Evolutionary conservation across 1,140 invertebrate species (phyloP), one percentile per base, ranked within the genome.

Genomic region (Hycleus phaleratus): DNA sequence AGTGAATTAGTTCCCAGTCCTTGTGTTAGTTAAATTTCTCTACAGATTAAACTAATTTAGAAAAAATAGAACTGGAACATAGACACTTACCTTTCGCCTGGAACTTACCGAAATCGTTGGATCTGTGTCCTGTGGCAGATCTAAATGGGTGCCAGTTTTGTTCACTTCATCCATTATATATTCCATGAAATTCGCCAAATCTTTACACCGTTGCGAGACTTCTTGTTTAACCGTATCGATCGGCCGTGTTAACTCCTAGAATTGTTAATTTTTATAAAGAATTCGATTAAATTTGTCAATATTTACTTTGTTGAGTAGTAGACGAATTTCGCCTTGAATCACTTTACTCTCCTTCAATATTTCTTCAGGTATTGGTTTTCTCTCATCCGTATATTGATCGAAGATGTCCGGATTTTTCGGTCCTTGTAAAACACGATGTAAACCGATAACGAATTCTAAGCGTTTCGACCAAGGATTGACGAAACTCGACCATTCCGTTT

Each of bases 401-500:
- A 91, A 91, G 0, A 92, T 83, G 66, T 92, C 80, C 0, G 85
- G 83, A 74, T 88, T 82, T 4, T 63, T 47, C 10, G 87, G 88
- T 8, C 87, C 87, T 81, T 88, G 87, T 52, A 93, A 69, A 3
- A 97, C 84, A 51, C 83, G 78, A 78, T 97, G 92, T 67, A 93
- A 85, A 56, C 90, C 92, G 66, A 91, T 87, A 47, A 97, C 85
- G 77, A 95, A 94, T 69, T 97, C 94, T 49, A 97, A 76, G 74
- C 89, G 88, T 68, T 82, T 82, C 1, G 89, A 88, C 93, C 93
- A 97, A 0, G 94, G 93, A 81, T 96, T 96, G 32, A 95, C 82
- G 73, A 95, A 95, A 56, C 88, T 89, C 0, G 91, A 91, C 91
- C 92, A 97, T 73, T 95, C 91, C 0, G 93, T 95, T 74, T 94